Evolutionary conservation across 1,140 invertebrate genomes (phyloP).

Genomic region (Drosophila melanica): DNA sequence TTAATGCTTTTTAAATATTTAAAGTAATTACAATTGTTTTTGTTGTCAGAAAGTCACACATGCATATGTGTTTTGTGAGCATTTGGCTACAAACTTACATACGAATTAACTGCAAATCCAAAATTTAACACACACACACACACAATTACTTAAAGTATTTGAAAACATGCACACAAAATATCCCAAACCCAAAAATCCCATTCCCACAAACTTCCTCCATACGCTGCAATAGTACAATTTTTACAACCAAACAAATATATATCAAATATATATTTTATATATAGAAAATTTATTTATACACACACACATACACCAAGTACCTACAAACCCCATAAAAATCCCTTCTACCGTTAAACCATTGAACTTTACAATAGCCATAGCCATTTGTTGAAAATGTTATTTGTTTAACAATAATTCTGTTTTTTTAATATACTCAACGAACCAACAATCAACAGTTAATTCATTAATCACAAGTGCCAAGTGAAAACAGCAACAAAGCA

Average conservation of each 20-base stretch:
- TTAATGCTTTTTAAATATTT: slow-evolving; percentile 83
- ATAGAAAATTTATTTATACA: slow-evolving; percentile 78
- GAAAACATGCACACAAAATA: slow-evolving; percentile 51
- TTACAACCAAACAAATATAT: slow-evolving; percentile 80
- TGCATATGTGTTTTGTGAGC: slow-evolving; percentile 21
- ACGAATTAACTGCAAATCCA: slow-evolving; percentile 69
- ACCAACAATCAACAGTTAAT: slow-evolving; percentile 65
- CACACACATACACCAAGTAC: slow-evolving; percentile 72
- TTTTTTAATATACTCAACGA: slow-evolving; percentile 31
- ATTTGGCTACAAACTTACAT: slow-evolving; percentile 29
- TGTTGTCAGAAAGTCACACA: slow-evolving; percentile 55
- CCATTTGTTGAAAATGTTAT: slow-evolving; percentile 81
- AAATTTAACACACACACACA: slow-evolving; percentile 62
- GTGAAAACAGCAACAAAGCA: slow-evolving; percentile 53
- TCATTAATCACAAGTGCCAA: slow-evolving; percentile 75
- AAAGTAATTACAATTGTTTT: slow-evolving; percentile 81
- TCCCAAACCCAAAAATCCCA: slow-evolving; percentile 25
- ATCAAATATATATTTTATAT: slow-evolving; percentile 79
- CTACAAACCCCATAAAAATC: slow-evolving; percentile 63
- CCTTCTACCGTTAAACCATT: slow-evolving; percentile 47
- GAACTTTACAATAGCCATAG: slow-evolving; percentile 80
- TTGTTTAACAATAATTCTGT: slow-evolving; percentile 67
- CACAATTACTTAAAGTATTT: slow-evolving; percentile 80
- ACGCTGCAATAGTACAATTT: slow-evolving; percentile 84
- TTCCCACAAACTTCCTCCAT: slow-evolving; percentile 76